Base-by-base conservation (phyloP, 2,888 invertebrate species). In the Saturnia pavonia region DNA sequence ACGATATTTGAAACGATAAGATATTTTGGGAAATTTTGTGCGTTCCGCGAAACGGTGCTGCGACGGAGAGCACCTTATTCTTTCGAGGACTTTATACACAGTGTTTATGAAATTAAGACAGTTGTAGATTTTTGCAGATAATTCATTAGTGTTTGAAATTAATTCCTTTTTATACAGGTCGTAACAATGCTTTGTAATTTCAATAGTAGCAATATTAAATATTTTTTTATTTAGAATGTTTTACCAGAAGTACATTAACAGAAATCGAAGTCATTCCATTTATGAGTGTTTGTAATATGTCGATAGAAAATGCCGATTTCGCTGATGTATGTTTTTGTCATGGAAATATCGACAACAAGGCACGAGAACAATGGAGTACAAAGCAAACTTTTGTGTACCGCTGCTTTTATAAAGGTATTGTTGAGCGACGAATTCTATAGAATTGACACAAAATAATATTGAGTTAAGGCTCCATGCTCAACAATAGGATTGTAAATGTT, bases 371-470 rank as follows among this genome's bases (percentile, higher is more conserved):
- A 78, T 74, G 68, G 45, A 77, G 69, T 68, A 73, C 70, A 75
- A 80, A 76, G 79, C 75, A 74, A 82, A 83, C 83, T 82, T 81
- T 79, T 80, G 77, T 80, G 74, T 78, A 75, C 75, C 72, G 72
- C 75, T 69, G 80, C 78, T 78, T 80, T 79, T 81, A 81, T 82
- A 78, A 80, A 76, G 74, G 72, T 57, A 60, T 27, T 60, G 45
- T 25, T 82, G 79, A 75, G 9, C 43, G 27, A 12, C 0, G 40
- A 73, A 72, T 40, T 42, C 54, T 12, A 16, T 73, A 78, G 81
- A 80, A 12, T 68, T 57, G 40, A 14, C 25, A 9, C 19, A 22
- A 6, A 40, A 34, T 34, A 27, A 57, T 60, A 68, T 51, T 60
- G 57, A 60, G 12, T 60, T 60, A 27, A 27, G 57, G 14, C 14